Conservation (phyloP, 2,113 vertebrate genomes). For the Dipodomys ordii region DNA sequence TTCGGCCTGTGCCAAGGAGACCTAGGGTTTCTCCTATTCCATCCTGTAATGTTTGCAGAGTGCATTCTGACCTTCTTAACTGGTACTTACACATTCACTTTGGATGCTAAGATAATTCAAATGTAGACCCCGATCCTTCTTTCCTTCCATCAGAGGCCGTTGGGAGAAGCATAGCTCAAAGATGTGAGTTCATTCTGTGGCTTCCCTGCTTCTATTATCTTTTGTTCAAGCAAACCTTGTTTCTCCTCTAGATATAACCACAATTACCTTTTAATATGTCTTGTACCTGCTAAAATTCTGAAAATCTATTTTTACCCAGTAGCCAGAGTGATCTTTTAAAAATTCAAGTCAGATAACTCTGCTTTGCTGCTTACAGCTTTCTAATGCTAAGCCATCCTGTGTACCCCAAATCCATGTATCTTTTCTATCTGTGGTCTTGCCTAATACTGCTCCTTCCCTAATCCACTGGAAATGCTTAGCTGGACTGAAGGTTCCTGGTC, state of each 20-base stretch:
- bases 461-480: neutral
- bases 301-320: neutral
- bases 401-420: neutral
- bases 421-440: neutral
- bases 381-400: neutral
- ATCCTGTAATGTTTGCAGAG: too few species aligned
- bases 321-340: neutral
- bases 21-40: too few species aligned
- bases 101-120: neutral
- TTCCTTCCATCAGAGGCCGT: neutral
- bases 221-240: neutral
- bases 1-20: too few species aligned
- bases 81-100: neutral
- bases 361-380: neutral
- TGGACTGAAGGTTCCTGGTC: neutral
- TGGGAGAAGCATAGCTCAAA: too few species aligned
- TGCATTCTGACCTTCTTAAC: neutral
- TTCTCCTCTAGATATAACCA: neutral
- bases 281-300: neutral
- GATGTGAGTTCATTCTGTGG: neutral
- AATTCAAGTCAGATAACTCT: neutral
- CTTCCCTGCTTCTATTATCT: neutral
- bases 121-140: neutral
- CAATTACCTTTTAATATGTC: neutral
- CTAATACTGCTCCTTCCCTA: neutral